Evolutionary conservation across 2,113 vertebrate species (phyloP).

Genomic region (Herpailurus yagouaroundi): DNA sequence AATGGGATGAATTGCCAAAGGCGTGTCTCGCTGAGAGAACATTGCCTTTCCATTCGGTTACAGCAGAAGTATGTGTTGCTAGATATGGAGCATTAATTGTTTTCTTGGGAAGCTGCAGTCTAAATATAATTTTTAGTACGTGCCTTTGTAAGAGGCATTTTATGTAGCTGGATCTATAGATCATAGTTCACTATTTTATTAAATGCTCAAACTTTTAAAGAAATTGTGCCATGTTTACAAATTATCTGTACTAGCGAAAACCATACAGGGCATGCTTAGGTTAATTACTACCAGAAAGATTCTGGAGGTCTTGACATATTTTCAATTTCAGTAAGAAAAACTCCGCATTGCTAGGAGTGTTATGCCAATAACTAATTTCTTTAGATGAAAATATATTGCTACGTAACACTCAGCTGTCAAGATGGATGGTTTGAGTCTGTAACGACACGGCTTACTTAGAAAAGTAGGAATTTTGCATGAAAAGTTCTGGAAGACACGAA

Average conservation of each 20-base stretch:
- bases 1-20: slow-evolving; percentile 56
- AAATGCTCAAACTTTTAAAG: slow-evolving; percentile 43
- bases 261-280: neutral
- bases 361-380: slow-evolving; percentile 24
- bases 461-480: neutral
- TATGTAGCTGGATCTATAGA: neutral
- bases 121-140: neutral
- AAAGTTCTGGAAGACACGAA: neutral
- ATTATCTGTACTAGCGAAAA: slow-evolving; percentile 23
- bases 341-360: neutral
- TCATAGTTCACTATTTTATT: neutral
- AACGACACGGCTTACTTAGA: neutral
- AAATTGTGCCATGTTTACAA: slow-evolving; percentile 15
- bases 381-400: neutral
- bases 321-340: slow-evolving; percentile 47
- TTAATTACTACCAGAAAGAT: slow-evolving; percentile 55
- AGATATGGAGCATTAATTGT: slow-evolving; percentile 31
- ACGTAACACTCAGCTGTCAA: neutral
- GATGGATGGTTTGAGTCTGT: neutral
- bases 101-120: slow-evolving; percentile 40
- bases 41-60: slow-evolving; percentile 50
- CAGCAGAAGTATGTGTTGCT: slow-evolving; percentile 32
- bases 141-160: slow-evolving; percentile 23
- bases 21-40: slow-evolving; percentile 27
- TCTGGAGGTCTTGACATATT: slow-evolving; percentile 35